Base-by-base conservation (phyloP, 2,113 vertebrate species). In the Notarius quadriscutis region DNA sequence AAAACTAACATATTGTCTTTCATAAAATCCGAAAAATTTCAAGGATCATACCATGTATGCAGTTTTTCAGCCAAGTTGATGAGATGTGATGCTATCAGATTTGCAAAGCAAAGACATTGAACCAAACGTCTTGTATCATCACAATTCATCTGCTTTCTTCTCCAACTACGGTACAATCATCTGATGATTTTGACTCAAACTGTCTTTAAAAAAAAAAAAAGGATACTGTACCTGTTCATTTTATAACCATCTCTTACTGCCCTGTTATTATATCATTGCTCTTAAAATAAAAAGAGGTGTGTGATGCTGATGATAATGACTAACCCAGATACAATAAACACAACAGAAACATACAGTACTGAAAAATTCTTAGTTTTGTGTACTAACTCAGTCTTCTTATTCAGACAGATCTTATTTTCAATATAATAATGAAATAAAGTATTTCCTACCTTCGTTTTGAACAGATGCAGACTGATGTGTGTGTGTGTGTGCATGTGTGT, bases 401-500 rank as follows among this genome's bases (percentile, higher is more conserved):
- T 30, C 8, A 57, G 27, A 58, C 48, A 79, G 78, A 80, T 11
- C 20, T 58, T 0, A 11, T 8, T 30, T 22, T 22, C 1, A 48
- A 74, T 11, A 75, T 25, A 58, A 57, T 41, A 60, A 74, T 2
- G 18, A 7, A 84, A 84, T 41, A 51, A n/a, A 51, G 12, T 11
- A 17, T 5, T 74, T 83, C 89, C 69, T 91, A 91, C 91, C 88
- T 90, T 69, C 34, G 50, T 53, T 63, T 85, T 72, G 77, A 81
- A 50, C 67, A 87, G 86, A 48, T 83, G 78, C 75, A 57, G 74
- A 55, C 51, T 60, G 57, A 72, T 81, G 57, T 84, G 72, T 87
- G 87, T 85, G 77, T 84, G 86, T 81, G 84, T 90, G 60, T 48
- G 85, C 89, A 81, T 89, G 80, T 81, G 67, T 84, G 88, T 86